Evolutionary conservation across 2,888 invertebrate species (phyloP), one percentile per base, ranked within the genome.

Genomic region (Ligdia adustata): DNA sequence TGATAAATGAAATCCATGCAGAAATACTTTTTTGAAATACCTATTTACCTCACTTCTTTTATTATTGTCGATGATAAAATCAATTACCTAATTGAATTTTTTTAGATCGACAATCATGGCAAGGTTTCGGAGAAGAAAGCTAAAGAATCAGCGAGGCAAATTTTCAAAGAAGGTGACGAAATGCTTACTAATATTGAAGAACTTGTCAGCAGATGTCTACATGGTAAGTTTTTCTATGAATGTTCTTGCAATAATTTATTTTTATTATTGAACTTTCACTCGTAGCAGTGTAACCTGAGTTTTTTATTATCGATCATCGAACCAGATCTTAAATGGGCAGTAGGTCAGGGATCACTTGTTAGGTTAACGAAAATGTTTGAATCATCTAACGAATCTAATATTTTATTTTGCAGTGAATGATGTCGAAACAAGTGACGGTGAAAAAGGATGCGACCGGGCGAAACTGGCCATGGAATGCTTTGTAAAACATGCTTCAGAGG

Each of bases 401-500:
- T 28, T 11, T 40, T 15, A 48, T 31, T 42, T 34, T 37, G 9
- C 68, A 82, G 82, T 82, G 1, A 82, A 82, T 20, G 64, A 74
- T 3, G 60, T 68, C 29, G 62, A 55, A 20, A 67, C 70, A 0
- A 59, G 42, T 3, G 79, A 80, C 11, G 78, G 69, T 0, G 62
- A 66, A 0, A 75, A 72, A 50, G 75, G 75, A 0, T 83, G 82
- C 41, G 79, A 79, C 0, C 62, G 82, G 40, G 82, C 82, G 0
- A 75, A 75, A 35, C 62, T 79, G 3, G 72, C 67, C 0, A 78
- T 72, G 40, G 38, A 52, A 6, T 83, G 82, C 45, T 62, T 83
- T 6, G 59, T 60, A 3, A 66, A 81, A 52, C 73, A 75, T 52
- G 74, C 75, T 11, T 57, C 65, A 2, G 71, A 75, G 60, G 82